phyloP scores from a whole-genome alignment of 2,888 invertebrate species.

The Dexiosoma caninum region DNA sequence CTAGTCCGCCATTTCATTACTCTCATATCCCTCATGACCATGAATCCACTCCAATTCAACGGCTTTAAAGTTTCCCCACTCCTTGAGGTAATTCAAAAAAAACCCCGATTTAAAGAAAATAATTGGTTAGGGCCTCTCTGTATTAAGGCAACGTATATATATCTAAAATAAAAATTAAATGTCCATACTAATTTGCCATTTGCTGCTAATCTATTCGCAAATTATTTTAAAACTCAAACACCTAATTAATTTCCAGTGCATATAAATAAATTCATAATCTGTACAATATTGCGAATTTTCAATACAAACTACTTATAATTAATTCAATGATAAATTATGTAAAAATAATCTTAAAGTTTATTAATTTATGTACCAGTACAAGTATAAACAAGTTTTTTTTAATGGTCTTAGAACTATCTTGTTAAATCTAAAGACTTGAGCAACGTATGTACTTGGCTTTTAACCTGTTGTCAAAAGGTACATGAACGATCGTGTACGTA shows the following conservation, averaged over 20 bases:
- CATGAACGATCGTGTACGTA: not conserved
- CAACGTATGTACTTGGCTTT: constrained; percentile 51
- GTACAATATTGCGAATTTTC: constrained; percentile 29
- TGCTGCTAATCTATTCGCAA: not conserved
- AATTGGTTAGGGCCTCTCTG: too few relatives aligned
- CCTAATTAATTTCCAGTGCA: constrained; percentile 8
- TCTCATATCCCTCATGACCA: too few relatives aligned
- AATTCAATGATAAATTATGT: constrained; percentile 26
- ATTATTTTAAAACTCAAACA: not conserved
- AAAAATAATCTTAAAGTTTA: constrained; percentile 23
- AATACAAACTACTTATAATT: constrained; percentile 46
- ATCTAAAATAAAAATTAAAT: too few relatives aligned
- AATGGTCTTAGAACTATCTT: constrained; percentile 22
- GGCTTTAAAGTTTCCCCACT: too few relatives aligned
- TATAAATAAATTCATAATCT: not conserved
- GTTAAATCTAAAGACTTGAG: constrained; percentile 35
- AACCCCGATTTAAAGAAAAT: too few relatives aligned
- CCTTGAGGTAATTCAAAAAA: too few relatives aligned
- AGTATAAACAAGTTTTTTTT: constrained; percentile 30
- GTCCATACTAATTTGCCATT: too few relatives aligned
- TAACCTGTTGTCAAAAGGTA: constrained; percentile 29
- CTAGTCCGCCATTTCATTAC: too few relatives aligned
- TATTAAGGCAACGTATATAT: too few relatives aligned
- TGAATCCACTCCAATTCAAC: too few relatives aligned
- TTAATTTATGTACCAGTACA: not conserved